Evolutionary conservation across 2,888 invertebrate species (phyloP), one percentile per base, ranked within the genome.

Genomic region (Germaria angustata): DNA sequence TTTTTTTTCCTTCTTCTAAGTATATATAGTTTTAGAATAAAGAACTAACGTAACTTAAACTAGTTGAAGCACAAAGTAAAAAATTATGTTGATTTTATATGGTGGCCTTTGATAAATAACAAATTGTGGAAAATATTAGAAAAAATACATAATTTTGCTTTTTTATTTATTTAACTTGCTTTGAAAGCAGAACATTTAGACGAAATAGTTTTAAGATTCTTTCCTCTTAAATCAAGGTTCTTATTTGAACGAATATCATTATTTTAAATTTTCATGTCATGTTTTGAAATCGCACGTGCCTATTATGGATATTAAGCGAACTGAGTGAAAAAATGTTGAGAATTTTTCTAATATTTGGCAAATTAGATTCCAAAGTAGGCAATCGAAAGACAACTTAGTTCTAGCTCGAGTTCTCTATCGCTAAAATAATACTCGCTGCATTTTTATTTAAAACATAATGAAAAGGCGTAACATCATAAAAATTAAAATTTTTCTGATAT

Each of bases 41-140:
- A n/a, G n/a, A 68, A 77, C 20, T 28, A 22, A 28, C 57, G 34
- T 15, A 24, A 61, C 22, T 57, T 15, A 55, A 49, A 68, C 66
- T 46, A 46, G 55, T 69, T 69, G n/a, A 32, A 69, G 34, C 20
- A 3, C 17, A 22, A 22, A 44, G 28, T 32, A 17, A 13, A 44
- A 55, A 24, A 8, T 68, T 32, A 8, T 24, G 34, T 41, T 46
- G 13, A n/a, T 34, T 34, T 46, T 41, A 34, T 13, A n/a, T 0
- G 24, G 24, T 7, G 46, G 66, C 8, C 22, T 34, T 24, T 39
- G 2, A 44, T 15, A 44, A 44, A 34, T 20, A 2, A 34, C 2
- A n/a, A 11, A 32, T 24, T 9, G 22, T 44, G 24, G 6, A 11
- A 53, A 39, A 53, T 41, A 22, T 22, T 2, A 11, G 17, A 53